Conservation (phyloP, 2,797 vertebrate species). For the Pseudochromis fuscus region DNA sequence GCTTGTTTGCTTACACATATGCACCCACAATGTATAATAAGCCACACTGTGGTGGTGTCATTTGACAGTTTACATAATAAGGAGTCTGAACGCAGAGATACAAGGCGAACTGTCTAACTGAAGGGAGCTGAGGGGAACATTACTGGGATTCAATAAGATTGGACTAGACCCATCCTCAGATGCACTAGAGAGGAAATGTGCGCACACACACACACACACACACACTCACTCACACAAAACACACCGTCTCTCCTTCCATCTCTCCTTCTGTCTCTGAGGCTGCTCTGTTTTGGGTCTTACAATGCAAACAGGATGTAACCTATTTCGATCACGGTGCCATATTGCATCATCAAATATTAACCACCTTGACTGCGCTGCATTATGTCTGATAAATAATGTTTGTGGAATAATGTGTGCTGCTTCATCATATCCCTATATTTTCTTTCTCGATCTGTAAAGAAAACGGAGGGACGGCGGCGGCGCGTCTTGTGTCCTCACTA, state of each 20-base stretch:
- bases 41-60: conserved; percentile 55
- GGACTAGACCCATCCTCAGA: conserved; percentile 71
- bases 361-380: conserved; percentile 74
- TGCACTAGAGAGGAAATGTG: conserved; percentile 62
- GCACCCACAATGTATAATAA: conserved; percentile 63
- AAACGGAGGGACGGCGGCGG: conserved; percentile 1
- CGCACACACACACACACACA: conserved; percentile 34
- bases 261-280: conserved; percentile 64
- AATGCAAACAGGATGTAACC: conserved; percentile 86
- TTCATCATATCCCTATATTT: conserved; percentile 42
- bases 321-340: conserved; percentile 87
- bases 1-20: conserved; percentile 54
- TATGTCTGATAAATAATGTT: conserved; percentile 80
- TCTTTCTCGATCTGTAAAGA: conserved; percentile 4
- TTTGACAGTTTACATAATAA: conserved; percentile 77
- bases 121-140: conserved; percentile 68
- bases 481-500: conserved; percentile 17
- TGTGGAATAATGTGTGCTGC: conserved; percentile 66
- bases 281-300: conserved; percentile 77
- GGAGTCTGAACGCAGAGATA: conserved; percentile 60
- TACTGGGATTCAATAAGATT: conserved; percentile 68
- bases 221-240: conserved; percentile 29
- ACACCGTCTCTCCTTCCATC: conserved; percentile 50
- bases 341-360: conserved; percentile 89
- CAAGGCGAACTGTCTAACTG: conserved; percentile 65